Evolutionary conservation across 2,113 vertebrate species (phyloP).

Genomic region (Macquaria australasica): DNA sequence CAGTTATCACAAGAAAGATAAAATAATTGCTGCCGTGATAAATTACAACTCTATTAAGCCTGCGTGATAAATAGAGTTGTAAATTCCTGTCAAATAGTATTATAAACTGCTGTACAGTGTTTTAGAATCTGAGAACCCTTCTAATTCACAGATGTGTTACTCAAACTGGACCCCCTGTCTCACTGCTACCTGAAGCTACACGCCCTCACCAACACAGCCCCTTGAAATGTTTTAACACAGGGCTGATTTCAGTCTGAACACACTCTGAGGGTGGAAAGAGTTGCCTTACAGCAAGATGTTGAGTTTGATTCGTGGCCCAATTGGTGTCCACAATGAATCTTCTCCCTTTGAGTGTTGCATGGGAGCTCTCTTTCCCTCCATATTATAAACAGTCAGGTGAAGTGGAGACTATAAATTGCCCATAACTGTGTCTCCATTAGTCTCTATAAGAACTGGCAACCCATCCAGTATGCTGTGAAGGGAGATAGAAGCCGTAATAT

Average conservation of each 20-base stretch:
- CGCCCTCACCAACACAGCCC: neutral
- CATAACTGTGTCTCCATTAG: conserved; percentile 30
- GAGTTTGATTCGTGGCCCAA: neutral
- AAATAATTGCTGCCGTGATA: neutral
- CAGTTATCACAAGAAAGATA: neutral
- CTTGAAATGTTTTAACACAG: neutral
- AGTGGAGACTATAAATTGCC: conserved; percentile 28
- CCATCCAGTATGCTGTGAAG: conserved; percentile 18
- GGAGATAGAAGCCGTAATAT: conserved; percentile 18
- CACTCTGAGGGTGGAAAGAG: neutral
- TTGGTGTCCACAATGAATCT: neutral
- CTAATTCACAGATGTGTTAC: neutral
- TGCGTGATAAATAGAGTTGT: neutral
- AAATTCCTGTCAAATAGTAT: neutral
- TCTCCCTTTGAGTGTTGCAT: conserved; percentile 20
- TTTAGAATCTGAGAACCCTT: neutral
- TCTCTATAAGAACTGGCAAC: conserved; percentile 14
- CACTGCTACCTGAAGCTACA: conserved; percentile 2
- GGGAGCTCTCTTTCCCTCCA: conserved; percentile 15
- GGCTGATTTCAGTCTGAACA: neutral
- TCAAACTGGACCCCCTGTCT: neutral
- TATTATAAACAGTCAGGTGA: conserved; percentile 13
- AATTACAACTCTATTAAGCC: neutral
- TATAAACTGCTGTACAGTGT: neutral
- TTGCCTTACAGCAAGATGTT: neutral